phyloP scores from a whole-genome alignment of 2,797 vertebrate genomes.

The Antrozous pallidus region DNA sequence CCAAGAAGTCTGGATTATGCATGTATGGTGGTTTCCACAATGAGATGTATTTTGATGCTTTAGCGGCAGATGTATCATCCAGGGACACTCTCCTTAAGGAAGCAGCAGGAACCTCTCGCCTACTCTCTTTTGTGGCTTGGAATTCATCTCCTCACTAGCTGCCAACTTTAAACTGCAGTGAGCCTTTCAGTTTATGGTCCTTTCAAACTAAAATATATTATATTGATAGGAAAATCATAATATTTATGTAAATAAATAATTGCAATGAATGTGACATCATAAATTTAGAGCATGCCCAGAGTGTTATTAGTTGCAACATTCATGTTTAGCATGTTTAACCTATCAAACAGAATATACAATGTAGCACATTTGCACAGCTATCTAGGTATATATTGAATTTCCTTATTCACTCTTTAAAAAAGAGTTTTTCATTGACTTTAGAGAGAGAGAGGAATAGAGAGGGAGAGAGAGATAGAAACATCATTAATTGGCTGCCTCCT shows the following conservation, averaged over 20 bases:
- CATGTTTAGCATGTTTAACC: slow-evolving; percentile 40
- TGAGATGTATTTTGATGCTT: slow-evolving; percentile 93
- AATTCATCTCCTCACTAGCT: slow-evolving; percentile 96
- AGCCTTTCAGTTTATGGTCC: slow-evolving; percentile 84
- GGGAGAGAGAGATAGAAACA: background rate
- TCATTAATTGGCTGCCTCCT: background rate
- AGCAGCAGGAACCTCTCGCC: slow-evolving; percentile 95
- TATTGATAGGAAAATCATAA: slow-evolving; percentile 78
- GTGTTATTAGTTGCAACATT: slow-evolving; percentile 71
- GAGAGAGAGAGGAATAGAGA: background rate
- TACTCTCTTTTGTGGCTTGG: slow-evolving; percentile 91
- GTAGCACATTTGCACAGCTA: slow-evolving; percentile 68
- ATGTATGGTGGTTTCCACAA: slow-evolving; percentile 73
- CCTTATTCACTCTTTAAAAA: slow-evolving; percentile 65
- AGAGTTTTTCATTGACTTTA: background rate
- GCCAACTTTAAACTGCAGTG: slow-evolving; percentile 88
- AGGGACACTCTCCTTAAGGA: slow-evolving; percentile 90
- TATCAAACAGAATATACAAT: slow-evolving; percentile 61
- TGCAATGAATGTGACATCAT: slow-evolving; percentile 77
- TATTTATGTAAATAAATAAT: slow-evolving; percentile 84
- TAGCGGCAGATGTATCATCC: slow-evolving; percentile 95
- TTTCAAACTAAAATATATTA: slow-evolving; percentile 85
- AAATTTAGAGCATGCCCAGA: slow-evolving; percentile 79
- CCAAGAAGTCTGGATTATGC: slow-evolving; percentile 74
- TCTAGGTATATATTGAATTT: slow-evolving; percentile 64